Base-by-base conservation (phyloP, 1,140 invertebrate species). In the Drosophila rhopaloa region DNA sequence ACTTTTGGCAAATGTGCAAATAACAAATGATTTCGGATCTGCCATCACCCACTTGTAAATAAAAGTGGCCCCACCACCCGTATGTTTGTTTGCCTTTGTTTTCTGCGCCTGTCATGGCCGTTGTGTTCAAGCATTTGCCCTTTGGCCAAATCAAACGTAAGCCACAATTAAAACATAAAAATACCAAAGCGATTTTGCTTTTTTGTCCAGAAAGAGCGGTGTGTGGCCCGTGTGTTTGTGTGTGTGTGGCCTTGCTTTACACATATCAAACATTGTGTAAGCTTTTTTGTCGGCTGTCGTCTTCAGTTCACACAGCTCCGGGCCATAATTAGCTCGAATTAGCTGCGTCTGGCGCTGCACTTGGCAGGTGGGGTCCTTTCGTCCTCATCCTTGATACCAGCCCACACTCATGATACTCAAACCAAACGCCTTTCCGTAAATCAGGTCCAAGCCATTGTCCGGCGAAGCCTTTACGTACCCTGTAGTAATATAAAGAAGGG, bases 161-260 rank as follows among this genome's bases (percentile, higher is more conserved):
- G 82, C 83, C 83, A 88, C 82, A 85, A 85, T 85, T 85, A 88
- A 85, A 85, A 82, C 83, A 85, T 85, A 79, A 83, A 83, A 83
- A 81, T 76, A 76, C 65, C 65, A 65, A 56, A 66, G 48, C 67
- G 66, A 50, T 66, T 71, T 48, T 73, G 55, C 54, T 53, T 59
- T 63, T 24, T 70, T 66, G 14, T 54, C 9, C 37, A 8, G 41
- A 1, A 2, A 13, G n/a, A 38, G 32, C 24, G n/a, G 47, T 44
- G 19, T 66, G 40, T 4, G 24, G 24, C 24, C 24, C 24, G 24
- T 24, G 24, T 24, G 24, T 54, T 29, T 37, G 19, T 50, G 35
- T 58, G 32, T 19, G 19, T 19, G 24, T 24, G 6, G 24, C 24
- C 41, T 27, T 58, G 38, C 47, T 48, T 40, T 62, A 65, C 74